Conservation (phyloP, 2,113 vertebrate species). For the Festucalex cinctus region DNA sequence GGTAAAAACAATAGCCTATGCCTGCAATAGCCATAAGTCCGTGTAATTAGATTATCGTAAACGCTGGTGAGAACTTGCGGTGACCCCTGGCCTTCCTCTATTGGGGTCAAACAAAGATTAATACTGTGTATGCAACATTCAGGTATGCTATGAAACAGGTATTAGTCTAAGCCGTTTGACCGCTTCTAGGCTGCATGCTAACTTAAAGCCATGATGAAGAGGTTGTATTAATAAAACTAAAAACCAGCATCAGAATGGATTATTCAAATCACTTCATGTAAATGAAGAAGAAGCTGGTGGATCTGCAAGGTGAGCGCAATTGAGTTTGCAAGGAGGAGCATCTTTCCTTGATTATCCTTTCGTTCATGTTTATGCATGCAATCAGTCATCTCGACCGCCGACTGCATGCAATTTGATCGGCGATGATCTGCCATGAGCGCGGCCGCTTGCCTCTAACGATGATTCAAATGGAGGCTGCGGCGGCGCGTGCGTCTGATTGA, state of each 20-base stretch:
- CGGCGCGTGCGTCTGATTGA: constrained; percentile 43
- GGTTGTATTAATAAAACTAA: too few relatives aligned
- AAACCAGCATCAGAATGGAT: constrained; percentile 14
- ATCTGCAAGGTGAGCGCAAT: constrained; percentile 4
- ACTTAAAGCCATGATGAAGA: neutral
- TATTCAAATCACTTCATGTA: constrained; percentile 7
- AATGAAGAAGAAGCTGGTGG: constrained; percentile 1
- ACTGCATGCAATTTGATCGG: constrained; percentile 43
- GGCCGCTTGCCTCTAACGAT: constrained; percentile 32
- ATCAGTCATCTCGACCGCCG: constrained; percentile 27
- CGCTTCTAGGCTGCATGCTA: neutral
- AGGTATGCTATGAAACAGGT: constrained; percentile 4
- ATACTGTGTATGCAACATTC: neutral
- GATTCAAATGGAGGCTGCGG: constrained; percentile 44
- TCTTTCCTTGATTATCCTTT: constrained; percentile 19
- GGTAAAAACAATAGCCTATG: neutral
- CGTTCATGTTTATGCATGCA: constrained; percentile 30
- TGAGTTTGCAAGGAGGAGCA: constrained; percentile 20
- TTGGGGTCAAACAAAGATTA: constrained; percentile 28
- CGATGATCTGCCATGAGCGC: constrained; percentile 39
- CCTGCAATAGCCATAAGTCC: neutral
- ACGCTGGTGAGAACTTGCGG: constrained; percentile 12
- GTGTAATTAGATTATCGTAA: neutral
- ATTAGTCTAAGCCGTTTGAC: constrained; percentile 1
- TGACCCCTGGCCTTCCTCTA: constrained; percentile 19